phyloP scores from a whole-genome alignment of 2,113 vertebrate genomes.

The Ceuthmochares aereus region DNA sequence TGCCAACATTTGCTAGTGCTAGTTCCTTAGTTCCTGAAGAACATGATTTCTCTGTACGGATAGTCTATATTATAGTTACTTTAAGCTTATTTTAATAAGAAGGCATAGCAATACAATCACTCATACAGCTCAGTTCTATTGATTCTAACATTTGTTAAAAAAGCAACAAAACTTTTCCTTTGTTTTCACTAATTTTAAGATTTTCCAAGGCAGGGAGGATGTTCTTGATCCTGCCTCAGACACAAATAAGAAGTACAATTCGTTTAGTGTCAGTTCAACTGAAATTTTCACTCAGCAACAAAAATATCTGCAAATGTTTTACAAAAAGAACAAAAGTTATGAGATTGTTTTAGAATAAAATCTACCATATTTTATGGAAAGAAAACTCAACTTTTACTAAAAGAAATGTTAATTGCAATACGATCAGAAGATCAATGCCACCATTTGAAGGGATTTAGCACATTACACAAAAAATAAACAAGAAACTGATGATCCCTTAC shows the following conservation, averaged over 20 bases:
- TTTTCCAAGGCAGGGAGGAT: not conserved
- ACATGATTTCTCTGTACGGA: accelerated
- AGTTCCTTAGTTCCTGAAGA: not conserved
- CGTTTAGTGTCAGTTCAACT: not conserved
- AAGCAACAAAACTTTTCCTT: not conserved
- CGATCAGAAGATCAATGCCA: not conserved
- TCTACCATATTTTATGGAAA: not conserved
- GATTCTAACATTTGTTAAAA: not conserved
- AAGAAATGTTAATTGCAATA: not conserved
- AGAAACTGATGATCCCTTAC: not conserved
- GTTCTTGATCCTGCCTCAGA: not conserved
- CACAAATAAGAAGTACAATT: not conserved
- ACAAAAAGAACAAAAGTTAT: not conserved
- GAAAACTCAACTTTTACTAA: not conserved
- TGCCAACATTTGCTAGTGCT: not conserved
- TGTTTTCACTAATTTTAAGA: not conserved
- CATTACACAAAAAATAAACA: not conserved
- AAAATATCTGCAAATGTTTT: not conserved
- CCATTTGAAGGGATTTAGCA: not conserved
- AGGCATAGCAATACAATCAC: not conserved
- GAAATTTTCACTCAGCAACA: not conserved
- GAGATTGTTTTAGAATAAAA: not conserved
- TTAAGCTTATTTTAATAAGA: not conserved
- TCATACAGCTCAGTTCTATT: not conserved
- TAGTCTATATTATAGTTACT: not conserved